Percentiles rank a stretch among this genome's conserved stretches.
Conservation (phyloP, 2,113 vertebrate genomes). For the Mobula birostris region DNA sequence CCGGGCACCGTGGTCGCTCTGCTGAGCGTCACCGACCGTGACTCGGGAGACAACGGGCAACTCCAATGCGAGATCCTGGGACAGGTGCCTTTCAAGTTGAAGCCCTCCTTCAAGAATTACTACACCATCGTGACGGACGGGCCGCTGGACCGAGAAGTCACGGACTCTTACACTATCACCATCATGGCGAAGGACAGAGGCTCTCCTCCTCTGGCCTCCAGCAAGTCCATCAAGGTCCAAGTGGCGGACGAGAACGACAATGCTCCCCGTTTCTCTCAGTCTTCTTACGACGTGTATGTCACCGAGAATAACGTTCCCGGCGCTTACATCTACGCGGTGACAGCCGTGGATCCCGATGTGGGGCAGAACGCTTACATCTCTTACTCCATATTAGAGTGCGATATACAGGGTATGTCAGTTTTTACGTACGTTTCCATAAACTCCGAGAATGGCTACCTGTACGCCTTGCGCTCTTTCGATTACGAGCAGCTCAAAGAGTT, state of each 20-base stretch:
- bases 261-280: slow-evolving; percentile 82
- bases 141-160: slow-evolving; percentile 79
- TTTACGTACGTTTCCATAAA: slow-evolving; percentile 98
- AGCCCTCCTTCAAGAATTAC: slow-evolving; percentile 86
- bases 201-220: slow-evolving; percentile 73
- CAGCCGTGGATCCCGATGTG: slow-evolving; percentile 80
- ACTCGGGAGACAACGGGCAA: slow-evolving; percentile 88
- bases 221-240: slow-evolving; percentile 83
- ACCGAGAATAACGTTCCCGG: slow-evolving; percentile 95
- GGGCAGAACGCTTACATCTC: slow-evolving; percentile 80
- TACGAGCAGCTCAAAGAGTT: slow-evolving; percentile 95
- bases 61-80: slow-evolving; percentile 80
- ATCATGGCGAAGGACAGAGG: slow-evolving; percentile 84
- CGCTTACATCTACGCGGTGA: slow-evolving; percentile 91
- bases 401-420: slow-evolving; percentile 93
- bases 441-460: slow-evolving; percentile 89
- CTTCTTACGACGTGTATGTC: slow-evolving; percentile 85
- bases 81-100: slow-evolving; percentile 86
- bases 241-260: slow-evolving; percentile 96
- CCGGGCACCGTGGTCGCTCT: slow-evolving; percentile 90
- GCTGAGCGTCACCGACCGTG: slow-evolving; percentile 85
- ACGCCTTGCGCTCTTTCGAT: slow-evolving; percentile 89
- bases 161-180: slow-evolving; percentile 80
- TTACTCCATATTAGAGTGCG: slow-evolving; percentile 88
- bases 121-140: slow-evolving; percentile 92